These are phyloP conservation scores for Aurelia coerulea DNA, from an alignment of 30 jellyfish, hydroid and myxozoan species.

Conservation along the genomic window DNA sequence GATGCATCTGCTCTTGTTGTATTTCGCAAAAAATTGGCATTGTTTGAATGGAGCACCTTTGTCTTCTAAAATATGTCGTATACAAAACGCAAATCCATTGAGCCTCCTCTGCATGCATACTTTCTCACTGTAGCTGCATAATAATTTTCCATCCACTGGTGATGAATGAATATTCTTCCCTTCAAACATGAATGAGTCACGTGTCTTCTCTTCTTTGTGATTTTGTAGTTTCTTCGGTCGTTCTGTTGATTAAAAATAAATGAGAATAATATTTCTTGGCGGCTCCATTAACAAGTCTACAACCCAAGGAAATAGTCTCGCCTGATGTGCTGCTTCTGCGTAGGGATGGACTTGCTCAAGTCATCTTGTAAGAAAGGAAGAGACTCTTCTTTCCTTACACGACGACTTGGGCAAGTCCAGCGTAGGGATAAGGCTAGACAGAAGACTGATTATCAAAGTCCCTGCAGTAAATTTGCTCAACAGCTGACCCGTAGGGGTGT, in stretches of 20 bases:
- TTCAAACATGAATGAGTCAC: slow-evolving; percentile 79
- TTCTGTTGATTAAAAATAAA: neutral
- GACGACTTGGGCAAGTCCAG: too few relatives aligned
- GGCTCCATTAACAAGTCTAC: too few relatives aligned
- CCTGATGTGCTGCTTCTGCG: too few relatives aligned
- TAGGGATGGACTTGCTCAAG: too few relatives aligned
- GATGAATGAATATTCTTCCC: slow-evolving; percentile 95
- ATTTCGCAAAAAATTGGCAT: slow-evolving; percentile 82
- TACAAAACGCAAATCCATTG: slow-evolving; percentile 95
- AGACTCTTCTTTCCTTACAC: too few relatives aligned
- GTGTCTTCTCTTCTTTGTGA: slow-evolving; percentile 1
- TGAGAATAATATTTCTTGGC: too few relatives aligned
- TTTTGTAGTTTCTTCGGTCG: slow-evolving; percentile 9
- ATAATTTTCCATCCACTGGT: slow-evolving; percentile 93
- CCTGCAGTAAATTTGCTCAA: too few relatives aligned
- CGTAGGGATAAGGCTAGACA: too few relatives aligned
- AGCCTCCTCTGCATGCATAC: slow-evolving; percentile 96
- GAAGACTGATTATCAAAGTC: too few relatives aligned
- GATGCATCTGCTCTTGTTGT: slow-evolving; percentile 89
- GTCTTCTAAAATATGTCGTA: slow-evolving; percentile 96
- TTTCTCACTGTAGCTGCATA: slow-evolving; percentile 95
- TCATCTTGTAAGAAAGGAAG: too few relatives aligned
- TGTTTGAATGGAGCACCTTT: slow-evolving; percentile 94
- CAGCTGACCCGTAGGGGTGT: too few relatives aligned
- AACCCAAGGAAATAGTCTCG: too few relatives aligned